These are phyloP conservation scores for Eupristina koningsbergeri DNA, from an alignment of 1,140 invertebrate species.

Conservation along the genomic window DNA sequence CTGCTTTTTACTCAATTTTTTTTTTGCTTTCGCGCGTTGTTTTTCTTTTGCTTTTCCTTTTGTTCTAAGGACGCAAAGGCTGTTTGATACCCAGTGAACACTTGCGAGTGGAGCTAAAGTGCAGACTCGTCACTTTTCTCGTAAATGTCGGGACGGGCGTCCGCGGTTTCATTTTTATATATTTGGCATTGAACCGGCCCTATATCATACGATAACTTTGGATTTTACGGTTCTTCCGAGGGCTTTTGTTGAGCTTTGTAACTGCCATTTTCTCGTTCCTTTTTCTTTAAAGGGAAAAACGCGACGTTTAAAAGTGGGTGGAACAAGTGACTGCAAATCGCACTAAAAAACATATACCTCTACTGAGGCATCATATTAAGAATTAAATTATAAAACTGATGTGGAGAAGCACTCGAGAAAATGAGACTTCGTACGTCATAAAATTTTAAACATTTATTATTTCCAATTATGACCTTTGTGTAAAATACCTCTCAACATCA, in stretches of 20 bases:
- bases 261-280: not conserved
- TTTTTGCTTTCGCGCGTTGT: not conserved
- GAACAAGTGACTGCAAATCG: not conserved
- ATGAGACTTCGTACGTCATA: not conserved
- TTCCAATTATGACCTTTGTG: not conserved
- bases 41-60: not conserved
- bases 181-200: constrained; percentile 37
- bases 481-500: not conserved
- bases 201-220: constrained; percentile 30
- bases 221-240: constrained; percentile 23
- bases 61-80: not conserved
- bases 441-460: not conserved
- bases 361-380: too few species aligned
- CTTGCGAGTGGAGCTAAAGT: not conserved
- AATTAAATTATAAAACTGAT: not conserved
- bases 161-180: constrained; percentile 25
- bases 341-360: not conserved
- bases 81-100: not conserved
- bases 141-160: constrained; percentile 18
- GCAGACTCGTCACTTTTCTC: constrained; percentile 26
- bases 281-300: not conserved
- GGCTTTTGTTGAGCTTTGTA: constrained; percentile 14
- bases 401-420: not conserved
- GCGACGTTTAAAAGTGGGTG: not conserved
- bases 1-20: not conserved